A percentile compares a stretch with the other conserved stretches of the same genome.
These are phyloP conservation scores for Polyboroides typus DNA, from an alignment of 2,797 vertebrate species.

Conservation along the genomic window DNA sequence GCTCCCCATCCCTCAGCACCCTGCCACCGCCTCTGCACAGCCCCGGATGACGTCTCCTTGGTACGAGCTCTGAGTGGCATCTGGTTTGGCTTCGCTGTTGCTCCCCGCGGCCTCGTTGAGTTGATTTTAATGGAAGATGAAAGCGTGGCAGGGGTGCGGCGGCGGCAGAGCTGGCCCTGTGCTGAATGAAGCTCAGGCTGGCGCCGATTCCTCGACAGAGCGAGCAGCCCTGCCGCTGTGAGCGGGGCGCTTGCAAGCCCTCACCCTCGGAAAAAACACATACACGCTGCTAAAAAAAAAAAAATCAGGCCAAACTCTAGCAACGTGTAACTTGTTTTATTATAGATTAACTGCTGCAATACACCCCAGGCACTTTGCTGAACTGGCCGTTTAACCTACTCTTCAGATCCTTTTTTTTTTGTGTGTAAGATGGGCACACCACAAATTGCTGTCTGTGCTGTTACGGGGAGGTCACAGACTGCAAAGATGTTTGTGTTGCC, in stretches of 20 bases:
- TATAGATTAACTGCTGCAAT: not conserved
- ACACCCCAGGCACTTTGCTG: not conserved
- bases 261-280: not conserved
- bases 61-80: not conserved
- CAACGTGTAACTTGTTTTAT: not conserved
- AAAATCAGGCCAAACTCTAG: not conserved
- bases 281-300: not conserved
- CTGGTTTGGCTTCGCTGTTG: not conserved
- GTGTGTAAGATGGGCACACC: not conserved
- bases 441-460: not conserved
- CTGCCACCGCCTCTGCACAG: not conserved
- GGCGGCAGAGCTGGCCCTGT: accelerated
- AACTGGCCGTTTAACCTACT: not conserved
- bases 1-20: not conserved
- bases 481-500: not conserved
- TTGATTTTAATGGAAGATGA: not conserved
- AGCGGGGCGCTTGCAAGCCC: accelerated
- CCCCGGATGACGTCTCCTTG: accelerated
- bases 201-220: not conserved
- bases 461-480: not conserved
- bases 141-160: not conserved
- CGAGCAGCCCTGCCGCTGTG: accelerated
- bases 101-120: not conserved
- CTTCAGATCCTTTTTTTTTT: accelerated
- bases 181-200: not conserved